Percentiles rank a stretch among this genome's conserved stretches.
Evolutionary conservation across 1,140 invertebrate genomes (phyloP).

Genomic region (Manduca sexta): DNA sequence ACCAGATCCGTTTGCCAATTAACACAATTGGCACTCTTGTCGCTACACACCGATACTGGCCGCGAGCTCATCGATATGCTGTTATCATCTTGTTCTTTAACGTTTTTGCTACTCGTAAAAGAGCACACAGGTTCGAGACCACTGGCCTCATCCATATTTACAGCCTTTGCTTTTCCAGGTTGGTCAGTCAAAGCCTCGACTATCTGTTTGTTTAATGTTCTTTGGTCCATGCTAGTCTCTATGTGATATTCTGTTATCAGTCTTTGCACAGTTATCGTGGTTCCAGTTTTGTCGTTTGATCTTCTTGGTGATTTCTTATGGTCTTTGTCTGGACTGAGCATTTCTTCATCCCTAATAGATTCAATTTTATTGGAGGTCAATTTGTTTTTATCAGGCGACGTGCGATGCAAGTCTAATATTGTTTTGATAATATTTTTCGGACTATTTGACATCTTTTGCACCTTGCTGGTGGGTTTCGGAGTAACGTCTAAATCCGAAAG

Average conservation of each 20-base stretch:
- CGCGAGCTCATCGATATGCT: slow-evolving; percentile 2
- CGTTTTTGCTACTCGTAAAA: slow-evolving; percentile 29
- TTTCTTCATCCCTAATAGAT: not conserved
- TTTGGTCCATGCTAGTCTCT: not conserved
- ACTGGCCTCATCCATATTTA: slow-evolving; percentile 2
- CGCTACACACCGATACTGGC: slow-evolving; percentile 1
- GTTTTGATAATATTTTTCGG: slow-evolving; percentile 15
- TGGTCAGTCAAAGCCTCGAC: not conserved
- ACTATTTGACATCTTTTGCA: slow-evolving; percentile 42
- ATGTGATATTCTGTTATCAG: slow-evolving; percentile 26
- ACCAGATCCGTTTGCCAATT: slow-evolving; percentile 25
- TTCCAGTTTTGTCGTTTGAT: slow-evolving; percentile 6
- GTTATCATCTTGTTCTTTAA: slow-evolving; percentile 1
- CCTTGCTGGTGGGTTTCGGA: slow-evolving; percentile 45
- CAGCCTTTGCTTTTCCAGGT: not conserved
- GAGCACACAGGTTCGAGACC: slow-evolving; percentile 19
- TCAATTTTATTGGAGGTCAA: not conserved
- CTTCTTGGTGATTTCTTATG: slow-evolving; percentile 7
- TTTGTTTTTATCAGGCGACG: not conserved
- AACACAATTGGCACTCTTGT: slow-evolving; percentile 7
- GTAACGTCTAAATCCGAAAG: slow-evolving; percentile 24
- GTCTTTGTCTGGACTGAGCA: not conserved
- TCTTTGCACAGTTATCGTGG: slow-evolving; percentile 28
- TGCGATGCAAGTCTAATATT: not conserved
- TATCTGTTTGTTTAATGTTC: not conserved